Base-by-base conservation (phyloP, 2,113 vertebrate species). In the Dromiciops gliroides region DNA sequence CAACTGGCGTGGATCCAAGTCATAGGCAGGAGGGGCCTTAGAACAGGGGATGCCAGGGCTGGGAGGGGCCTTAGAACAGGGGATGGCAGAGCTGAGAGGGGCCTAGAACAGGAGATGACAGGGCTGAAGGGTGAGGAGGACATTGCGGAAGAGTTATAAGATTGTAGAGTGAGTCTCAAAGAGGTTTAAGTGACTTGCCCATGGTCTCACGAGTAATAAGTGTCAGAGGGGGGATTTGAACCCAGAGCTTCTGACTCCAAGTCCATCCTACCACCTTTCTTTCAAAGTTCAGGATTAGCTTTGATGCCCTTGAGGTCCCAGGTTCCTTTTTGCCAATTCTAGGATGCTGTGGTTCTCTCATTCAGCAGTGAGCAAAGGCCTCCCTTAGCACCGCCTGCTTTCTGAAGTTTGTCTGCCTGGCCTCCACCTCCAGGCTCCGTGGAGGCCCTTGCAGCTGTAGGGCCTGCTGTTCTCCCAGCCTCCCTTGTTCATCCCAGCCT, bases 401-500 rank as follows among this genome's bases (percentile, higher is more conserved):
- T 56, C 53, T 28, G 26, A 7, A 52, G 52, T 25, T 53, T 7
- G 25, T 9, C 52, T 26, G 52, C 26, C 25, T 53, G 25, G 25
- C 25, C 60, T 67, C 11, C 12, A 31, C 12, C 31, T 37, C 31
- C 10, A 16, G 31, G 31, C 11, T 60, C 37, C 14, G 53, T 56
- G 56, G 28, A 31, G 28, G 28, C 4, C 51, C 51, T 22, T 52
- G 4, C 22, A 52, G 51, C 23, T 24, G 51, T 22, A 52, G 51
- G 51, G n/a, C 94, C n/a, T 37, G 91, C 47, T 95, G 96, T 97
- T 94, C 47, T 94, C 52, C 96, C 95, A 48, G 48, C 49, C 22
- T 83, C 51, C 89, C 31, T 90, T 97, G 91, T 92, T 98, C 95
- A 91, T 94, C 96, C 52, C 52, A n/a, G n/a, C 52, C 52, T 7